phyloP scores from a whole-genome alignment of 1,140 invertebrate species.

The Leptinotarsa lineolata region DNA sequence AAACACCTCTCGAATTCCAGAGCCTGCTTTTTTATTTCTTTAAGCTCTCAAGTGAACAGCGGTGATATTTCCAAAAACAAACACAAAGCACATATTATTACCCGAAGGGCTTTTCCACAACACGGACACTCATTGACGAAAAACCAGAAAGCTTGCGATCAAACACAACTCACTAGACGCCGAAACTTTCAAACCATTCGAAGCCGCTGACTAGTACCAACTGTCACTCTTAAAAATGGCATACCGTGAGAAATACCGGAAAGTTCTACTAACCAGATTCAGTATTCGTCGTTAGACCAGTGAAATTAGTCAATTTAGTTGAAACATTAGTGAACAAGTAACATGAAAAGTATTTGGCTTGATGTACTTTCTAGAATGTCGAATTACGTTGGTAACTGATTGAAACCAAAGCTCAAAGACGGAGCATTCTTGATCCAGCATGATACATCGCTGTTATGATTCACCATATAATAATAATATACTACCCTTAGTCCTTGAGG shows the following conservation, averaged over 20 bases:
- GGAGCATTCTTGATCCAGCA: no score
- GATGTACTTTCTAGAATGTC: no score
- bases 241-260: constrained; percentile 1
- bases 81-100: background rate
- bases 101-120: background rate
- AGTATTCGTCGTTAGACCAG: background rate
- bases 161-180: background rate
- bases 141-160: background rate
- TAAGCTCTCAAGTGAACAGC: background rate
- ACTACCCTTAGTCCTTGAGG: no score
- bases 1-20: no score
- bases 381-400: no score
- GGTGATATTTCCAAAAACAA: background rate
- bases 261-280: background rate
- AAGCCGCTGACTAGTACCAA: background rate
- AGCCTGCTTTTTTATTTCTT: background rate
- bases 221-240: constrained; percentile 3
- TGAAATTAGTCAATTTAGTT: no score
- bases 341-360: no score
- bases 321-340: no score
- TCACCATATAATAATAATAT: no score
- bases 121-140: background rate
- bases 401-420: no score
- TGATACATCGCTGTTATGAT: no score
- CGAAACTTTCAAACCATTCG: background rate